A percentile compares a stretch with the other conserved stretches of the same genome.
Evolutionary conservation across 1,140 invertebrate genomes (phyloP).

Genomic region (Trichogramma pretiosum): DNA sequence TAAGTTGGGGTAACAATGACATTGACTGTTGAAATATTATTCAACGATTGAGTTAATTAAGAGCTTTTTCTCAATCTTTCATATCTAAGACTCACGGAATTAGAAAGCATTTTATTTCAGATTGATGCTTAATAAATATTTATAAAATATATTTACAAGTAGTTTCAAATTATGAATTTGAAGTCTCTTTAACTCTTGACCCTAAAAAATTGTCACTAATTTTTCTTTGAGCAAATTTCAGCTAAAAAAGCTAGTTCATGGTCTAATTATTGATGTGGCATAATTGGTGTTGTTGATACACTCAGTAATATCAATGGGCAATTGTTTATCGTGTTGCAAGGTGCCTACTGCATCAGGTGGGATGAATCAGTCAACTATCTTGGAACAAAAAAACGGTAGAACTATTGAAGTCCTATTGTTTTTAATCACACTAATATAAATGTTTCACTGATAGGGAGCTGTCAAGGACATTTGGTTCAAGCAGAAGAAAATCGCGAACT

Average conservation of each 20-base stretch:
- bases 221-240: neutral
- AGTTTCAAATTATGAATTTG: too few species aligned
- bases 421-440: neutral
- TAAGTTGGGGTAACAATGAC: too few species aligned
- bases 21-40: too few species aligned
- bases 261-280: constrained; percentile 42
- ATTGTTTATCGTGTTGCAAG: constrained; percentile 68
- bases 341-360: constrained; percentile 54
- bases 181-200: too few species aligned
- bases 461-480: constrained; percentile 36
- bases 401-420: constrained; percentile 7
- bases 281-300: constrained; percentile 35
- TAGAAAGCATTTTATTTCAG: too few species aligned
- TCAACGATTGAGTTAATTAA: too few species aligned
- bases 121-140: too few species aligned
- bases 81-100: too few species aligned
- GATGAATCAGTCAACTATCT: constrained; percentile 43
- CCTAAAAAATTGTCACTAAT: too few species aligned
- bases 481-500: constrained; percentile 51
- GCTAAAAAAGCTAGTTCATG: constrained; percentile 32
- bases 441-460: constrained; percentile 12
- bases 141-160: too few species aligned
- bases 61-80: too few species aligned
- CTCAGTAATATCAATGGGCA: constrained; percentile 63
- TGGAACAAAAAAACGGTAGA: constrained; percentile 57